Evolutionary conservation across 2,113 vertebrate genomes (phyloP), one percentile per base, ranked within the genome.

Genomic region (Chascanopsetta lugubris): DNA sequence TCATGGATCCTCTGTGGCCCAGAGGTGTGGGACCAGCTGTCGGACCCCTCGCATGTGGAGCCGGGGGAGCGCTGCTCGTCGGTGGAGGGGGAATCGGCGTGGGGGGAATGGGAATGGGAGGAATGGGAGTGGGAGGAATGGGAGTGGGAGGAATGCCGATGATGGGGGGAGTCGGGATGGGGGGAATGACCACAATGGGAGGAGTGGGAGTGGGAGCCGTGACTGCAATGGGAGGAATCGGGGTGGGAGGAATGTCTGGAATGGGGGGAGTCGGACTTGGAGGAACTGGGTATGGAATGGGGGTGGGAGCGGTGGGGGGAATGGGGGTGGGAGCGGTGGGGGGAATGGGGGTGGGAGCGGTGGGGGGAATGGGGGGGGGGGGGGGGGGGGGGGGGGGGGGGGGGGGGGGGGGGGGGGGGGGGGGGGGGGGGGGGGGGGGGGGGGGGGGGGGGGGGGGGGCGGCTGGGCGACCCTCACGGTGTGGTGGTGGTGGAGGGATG

Each of bases 401-500:
- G 65, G 56, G 18, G 51, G 57, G 2, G 69, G 67, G 1, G 49
- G 12, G 29, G 27, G 8, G 63, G 40, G 2, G 11, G 40, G 22
- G 51, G 60, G 48, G 8, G 42, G 8, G 61, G 36, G 40, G 42
- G n/a, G 22, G 1, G 64, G 40, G 77, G 61, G 8, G 51, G 18
- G 24, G 8, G 26, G 18, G 65, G 60, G 26, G 66, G 30, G 11
- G 65, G 56, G 18, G 51, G 57, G 2, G 69, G 67, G 1, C 53
- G 72, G 20, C 69, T 80, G 69, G 69, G 60, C 48, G 86, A 73
- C 9, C 49, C 77, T 43, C 77, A 73, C 1, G 82, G 80, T 1
- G 21, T 89, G 54, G 83, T 91, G 53, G 64, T 92, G 17, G 57
- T 93, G 65, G 89, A 87, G 57, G 82, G 87, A 0, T 92, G 90